Evolutionary conservation across 1,140 invertebrate species (phyloP).

Genomic region (Heliconius congener): DNA sequence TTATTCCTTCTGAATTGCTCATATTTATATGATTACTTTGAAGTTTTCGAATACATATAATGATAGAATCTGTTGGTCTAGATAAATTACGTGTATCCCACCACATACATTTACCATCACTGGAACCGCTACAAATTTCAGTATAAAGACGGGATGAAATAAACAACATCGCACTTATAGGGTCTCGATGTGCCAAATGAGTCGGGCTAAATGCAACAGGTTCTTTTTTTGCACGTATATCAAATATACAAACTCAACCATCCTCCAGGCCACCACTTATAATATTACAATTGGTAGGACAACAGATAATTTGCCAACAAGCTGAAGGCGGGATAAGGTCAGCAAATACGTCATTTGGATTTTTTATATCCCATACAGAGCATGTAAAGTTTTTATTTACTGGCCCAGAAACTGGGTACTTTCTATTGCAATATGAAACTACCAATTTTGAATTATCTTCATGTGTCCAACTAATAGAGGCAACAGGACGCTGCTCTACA

Average conservation of each 20-base stretch:
- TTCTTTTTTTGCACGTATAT: constrained; percentile 84
- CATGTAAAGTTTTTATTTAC: constrained; percentile 82
- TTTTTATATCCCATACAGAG: constrained; percentile 90
- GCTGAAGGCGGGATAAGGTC: constrained; percentile 85
- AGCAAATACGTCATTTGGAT: constrained; percentile 88
- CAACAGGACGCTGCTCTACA: constrained; percentile 83
- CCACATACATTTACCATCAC: constrained; percentile 90
- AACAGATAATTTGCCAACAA: constrained; percentile 89
- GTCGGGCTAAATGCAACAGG: constrained; percentile 78
- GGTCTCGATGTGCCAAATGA: constrained; percentile 87
- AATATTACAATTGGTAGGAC: constrained; percentile 89
- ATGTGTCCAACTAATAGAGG: constrained; percentile 90
- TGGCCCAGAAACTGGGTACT: constrained; percentile 83
- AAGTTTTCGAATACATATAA: constrained; percentile 83
- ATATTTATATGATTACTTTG: constrained; percentile 83
- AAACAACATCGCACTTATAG: constrained; percentile 86
- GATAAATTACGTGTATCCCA: constrained; percentile 92
- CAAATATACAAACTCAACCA: constrained; percentile 91
- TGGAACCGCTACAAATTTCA: constrained; percentile 93
- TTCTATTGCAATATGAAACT: constrained; percentile 87
- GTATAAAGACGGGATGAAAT: constrained; percentile 88
- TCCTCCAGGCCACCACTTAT: constrained; percentile 90
- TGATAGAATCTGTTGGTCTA: constrained; percentile 86
- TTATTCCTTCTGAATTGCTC: constrained; percentile 86
- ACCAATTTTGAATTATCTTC: constrained; percentile 88